phyloP scores from a whole-genome alignment of 2,888 invertebrate genomes.

The Habrosyne pyritoides region DNA sequence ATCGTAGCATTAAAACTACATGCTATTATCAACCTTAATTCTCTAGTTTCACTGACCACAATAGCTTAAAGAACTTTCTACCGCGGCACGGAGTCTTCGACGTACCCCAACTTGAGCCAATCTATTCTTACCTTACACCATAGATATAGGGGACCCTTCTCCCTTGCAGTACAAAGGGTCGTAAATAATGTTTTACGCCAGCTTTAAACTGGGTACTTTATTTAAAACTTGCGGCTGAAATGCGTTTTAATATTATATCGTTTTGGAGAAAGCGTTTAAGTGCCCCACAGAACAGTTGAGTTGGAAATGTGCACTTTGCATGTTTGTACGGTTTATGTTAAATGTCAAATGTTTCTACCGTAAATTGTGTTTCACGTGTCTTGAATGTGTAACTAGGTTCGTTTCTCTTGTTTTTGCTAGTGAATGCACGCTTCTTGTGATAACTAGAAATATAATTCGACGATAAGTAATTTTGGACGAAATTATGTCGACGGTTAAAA shows the following conservation, averaged over 20 bases:
- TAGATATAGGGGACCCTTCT: constrained; percentile 47
- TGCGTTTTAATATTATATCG: constrained; percentile 7
- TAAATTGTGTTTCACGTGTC: not conserved
- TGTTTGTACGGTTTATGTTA: not conserved
- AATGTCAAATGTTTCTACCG: not conserved
- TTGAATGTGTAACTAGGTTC: not conserved
- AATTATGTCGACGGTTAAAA: no score
- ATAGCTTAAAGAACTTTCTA: not conserved
- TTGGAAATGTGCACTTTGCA: not conserved
- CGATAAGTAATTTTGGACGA: no score
- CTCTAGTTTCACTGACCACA: constrained; percentile 8
- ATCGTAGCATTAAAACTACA: constrained; percentile 6
- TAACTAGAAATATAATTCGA: no score
- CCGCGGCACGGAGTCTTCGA: not conserved
- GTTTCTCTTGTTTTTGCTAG: not conserved
- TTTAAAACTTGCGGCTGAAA: constrained; percentile 41
- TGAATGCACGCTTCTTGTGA: not conserved
- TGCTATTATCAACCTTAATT: constrained; percentile 9
- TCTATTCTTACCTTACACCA: constrained; percentile 51
- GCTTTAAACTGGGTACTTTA: constrained; percentile 43
- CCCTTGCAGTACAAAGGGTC: constrained; percentile 62
- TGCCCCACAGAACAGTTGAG: not conserved
- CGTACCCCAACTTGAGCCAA: constrained; percentile 24
- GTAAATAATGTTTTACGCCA: constrained; percentile 73
- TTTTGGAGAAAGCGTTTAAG: constrained; percentile 5